These are phyloP conservation scores for Tragopan temminckii DNA, from an alignment of 2,797 vertebrate species.

Conservation along the genomic window DNA sequence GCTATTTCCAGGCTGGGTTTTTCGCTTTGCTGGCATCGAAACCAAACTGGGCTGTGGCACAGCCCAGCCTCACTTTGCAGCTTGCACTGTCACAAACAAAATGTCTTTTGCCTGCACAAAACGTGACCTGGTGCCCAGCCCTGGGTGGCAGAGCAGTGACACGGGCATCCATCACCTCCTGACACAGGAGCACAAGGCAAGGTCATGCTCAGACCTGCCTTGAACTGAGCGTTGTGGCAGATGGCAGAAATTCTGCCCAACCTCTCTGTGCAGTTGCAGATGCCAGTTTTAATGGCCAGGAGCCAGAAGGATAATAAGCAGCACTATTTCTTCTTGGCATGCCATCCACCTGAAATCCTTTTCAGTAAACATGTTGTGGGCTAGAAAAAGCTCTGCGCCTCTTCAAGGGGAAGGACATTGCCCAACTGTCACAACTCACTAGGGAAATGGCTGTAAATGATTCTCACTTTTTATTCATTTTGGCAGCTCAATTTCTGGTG, in stretches of 20 bases:
- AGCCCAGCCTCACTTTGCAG: conserved; percentile 62
- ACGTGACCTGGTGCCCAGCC: conserved; percentile 22
- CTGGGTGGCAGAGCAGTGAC: neutral
- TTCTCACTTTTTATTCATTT: conserved; percentile 58
- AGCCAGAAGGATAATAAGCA: conserved; percentile 60
- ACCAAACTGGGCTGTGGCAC: neutral
- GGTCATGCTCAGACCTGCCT: conserved; percentile 32
- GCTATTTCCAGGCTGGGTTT: conserved; percentile 23
- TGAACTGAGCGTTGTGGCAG: conserved; percentile 47
- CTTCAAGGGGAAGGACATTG: conserved; percentile 49
- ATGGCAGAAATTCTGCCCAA: conserved; percentile 56
- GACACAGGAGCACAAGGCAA: neutral
- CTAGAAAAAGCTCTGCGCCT: conserved; percentile 43
- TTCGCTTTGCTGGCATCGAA: neutral
- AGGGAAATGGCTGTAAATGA: conserved; percentile 56
- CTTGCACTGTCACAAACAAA: conserved; percentile 75
- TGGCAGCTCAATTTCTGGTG: conserved; percentile 54
- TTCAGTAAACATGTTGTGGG: conserved; percentile 38
- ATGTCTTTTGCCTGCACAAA: conserved; percentile 79
- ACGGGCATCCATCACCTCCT: neutral
- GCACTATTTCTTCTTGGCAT: conserved; percentile 41
- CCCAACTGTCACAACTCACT: conserved; percentile 48
- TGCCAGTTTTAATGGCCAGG: conserved; percentile 36
- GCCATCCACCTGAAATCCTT: conserved; percentile 57
- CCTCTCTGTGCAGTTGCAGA: conserved; percentile 28